phyloP scores from a whole-genome alignment of 2,888 invertebrate genomes.

The Callinectes sapidus region DNA sequence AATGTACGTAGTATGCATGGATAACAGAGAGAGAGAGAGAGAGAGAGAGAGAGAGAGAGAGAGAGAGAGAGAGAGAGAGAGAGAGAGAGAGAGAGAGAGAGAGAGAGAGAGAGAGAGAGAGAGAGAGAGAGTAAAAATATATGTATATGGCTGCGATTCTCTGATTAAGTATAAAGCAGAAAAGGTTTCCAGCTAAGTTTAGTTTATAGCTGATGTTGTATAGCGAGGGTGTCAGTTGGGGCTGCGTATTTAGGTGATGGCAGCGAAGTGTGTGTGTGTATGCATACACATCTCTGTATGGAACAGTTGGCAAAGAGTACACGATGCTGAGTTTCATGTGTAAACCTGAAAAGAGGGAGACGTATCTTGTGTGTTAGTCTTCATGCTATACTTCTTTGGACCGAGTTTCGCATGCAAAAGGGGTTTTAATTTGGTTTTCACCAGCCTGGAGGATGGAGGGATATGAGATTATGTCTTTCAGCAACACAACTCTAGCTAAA shows the following conservation, averaged over 20 bases:
- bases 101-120: neutral
- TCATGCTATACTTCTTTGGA: neutral
- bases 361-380: neutral
- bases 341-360: neutral
- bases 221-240: neutral
- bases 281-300: neutral
- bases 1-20: neutral
- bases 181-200: slow-evolving; percentile 15
- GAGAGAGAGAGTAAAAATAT: slow-evolving; percentile 23
- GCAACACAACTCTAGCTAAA: neutral
- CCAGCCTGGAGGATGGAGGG: neutral
- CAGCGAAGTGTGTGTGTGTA: neutral
- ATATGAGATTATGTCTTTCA: neutral
- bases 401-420: slow-evolving; percentile 5
- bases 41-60: slow-evolving; percentile 36
- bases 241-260: neutral
- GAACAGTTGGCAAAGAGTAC: neutral
- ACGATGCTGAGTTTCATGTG: slow-evolving; percentile 10
- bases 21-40: slow-evolving; percentile 34
- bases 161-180: neutral
- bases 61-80: slow-evolving; percentile 25
- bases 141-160: slow-evolving; percentile 15
- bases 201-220: slow-evolving; percentile 27
- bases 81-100: slow-evolving; percentile 19
- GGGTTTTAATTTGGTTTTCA: neutral